Conservation (phyloP, 1,140 invertebrate species). For the Trachelipus rathkii region DNA sequence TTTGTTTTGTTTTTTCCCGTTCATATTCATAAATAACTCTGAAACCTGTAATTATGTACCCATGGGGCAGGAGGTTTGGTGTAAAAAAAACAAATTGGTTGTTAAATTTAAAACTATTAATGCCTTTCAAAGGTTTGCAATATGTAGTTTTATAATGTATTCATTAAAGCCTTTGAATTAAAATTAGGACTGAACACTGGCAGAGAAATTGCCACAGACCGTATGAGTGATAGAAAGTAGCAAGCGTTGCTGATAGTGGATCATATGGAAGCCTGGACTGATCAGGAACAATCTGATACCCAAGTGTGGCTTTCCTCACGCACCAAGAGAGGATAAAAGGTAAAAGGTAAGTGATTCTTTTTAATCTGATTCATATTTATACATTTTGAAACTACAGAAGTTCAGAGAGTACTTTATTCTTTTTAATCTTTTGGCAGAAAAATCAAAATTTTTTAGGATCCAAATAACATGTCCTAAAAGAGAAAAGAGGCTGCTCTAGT, state of each 20-base stretch:
- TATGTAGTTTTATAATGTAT: too few relatives aligned
- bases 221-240: conserved; percentile 62
- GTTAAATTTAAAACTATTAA: too few relatives aligned
- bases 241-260: conserved; percentile 61
- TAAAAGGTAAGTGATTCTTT: conserved; percentile 61
- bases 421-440: conserved; percentile 45
- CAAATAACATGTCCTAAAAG: conserved; percentile 47
- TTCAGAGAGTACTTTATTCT: conserved; percentile 47
- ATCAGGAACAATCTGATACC: conserved; percentile 58
- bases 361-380: too few relatives aligned
- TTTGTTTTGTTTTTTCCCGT: too few relatives aligned
- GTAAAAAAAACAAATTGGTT: too few relatives aligned
- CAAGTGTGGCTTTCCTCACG: conserved; percentile 52
- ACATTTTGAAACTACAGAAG: too few relatives aligned
- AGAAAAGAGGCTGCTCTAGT: conserved; percentile 45
- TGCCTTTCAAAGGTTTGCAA: too few relatives aligned
- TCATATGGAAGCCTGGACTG: conserved; percentile 56
- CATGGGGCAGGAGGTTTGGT: too few relatives aligned
- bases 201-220: conserved; percentile 55
- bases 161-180: not conserved
- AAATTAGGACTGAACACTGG: conserved; percentile 41
- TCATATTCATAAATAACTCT: too few relatives aligned
- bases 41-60: too few relatives aligned
- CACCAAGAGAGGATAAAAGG: conserved; percentile 58
- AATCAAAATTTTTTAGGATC: conserved; percentile 50